Conservation (phyloP, 1,140 invertebrate genomes). For the Heliconius melpomene region DNA sequence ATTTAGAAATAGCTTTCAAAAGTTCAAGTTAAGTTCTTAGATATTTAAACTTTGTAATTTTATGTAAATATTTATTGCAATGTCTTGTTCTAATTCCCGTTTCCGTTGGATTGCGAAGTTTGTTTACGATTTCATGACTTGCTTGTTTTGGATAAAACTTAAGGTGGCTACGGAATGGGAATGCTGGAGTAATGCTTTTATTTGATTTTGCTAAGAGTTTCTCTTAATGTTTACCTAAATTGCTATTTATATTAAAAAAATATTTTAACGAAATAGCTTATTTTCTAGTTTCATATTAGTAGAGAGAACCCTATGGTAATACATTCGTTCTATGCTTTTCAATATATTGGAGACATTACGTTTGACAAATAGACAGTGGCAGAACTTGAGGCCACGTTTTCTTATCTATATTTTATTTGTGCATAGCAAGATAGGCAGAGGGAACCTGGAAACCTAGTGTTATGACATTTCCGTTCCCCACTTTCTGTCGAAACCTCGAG, state of each 20-base stretch:
- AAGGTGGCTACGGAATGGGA: not conserved
- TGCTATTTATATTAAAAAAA: not conserved
- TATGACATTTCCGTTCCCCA: too few relatives aligned
- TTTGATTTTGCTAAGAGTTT: not conserved
- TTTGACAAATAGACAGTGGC: too few relatives aligned
- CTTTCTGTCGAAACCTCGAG: too few relatives aligned
- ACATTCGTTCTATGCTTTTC: too few relatives aligned
- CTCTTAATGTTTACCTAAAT: not conserved
- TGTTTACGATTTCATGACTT: slow-evolving; percentile 10
- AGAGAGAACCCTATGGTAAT: too few relatives aligned
- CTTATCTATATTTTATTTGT: too few relatives aligned
- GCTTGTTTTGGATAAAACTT: slow-evolving; percentile 26
- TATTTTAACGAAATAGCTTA: too few relatives aligned
- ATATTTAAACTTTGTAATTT: slow-evolving; percentile 22
- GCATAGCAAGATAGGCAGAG: too few relatives aligned
- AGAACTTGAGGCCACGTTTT: too few relatives aligned
- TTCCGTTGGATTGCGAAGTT: slow-evolving; percentile 7
- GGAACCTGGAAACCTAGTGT: too few relatives aligned
- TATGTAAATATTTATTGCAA: slow-evolving; percentile 26
- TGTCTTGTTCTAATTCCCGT: not conserved
- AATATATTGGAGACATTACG: too few relatives aligned
- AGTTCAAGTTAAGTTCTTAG: not conserved
- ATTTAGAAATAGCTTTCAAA: not conserved
- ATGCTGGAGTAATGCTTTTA: not conserved
- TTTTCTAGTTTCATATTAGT: too few relatives aligned